These are phyloP conservation scores for Accipiter virgatus DNA, from an alignment of 2,113 vertebrate species.

Conservation along the genomic window DNA sequence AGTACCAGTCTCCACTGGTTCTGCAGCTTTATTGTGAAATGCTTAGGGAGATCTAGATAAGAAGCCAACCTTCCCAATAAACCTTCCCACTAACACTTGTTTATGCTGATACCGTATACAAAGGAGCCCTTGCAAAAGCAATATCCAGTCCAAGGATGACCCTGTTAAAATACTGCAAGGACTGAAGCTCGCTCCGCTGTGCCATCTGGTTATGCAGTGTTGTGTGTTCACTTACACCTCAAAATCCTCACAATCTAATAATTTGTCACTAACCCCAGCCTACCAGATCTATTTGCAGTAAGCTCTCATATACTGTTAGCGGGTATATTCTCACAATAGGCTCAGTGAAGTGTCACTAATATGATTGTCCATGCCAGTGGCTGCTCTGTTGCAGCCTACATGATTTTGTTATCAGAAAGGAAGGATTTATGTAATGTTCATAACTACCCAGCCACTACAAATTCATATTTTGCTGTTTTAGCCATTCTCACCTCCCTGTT, in stretches of 20 bases:
- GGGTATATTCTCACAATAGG: slow-evolving; percentile 35
- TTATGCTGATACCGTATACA: background rate
- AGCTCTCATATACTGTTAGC: background rate
- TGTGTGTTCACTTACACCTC: background rate
- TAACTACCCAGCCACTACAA: slow-evolving; percentile 16
- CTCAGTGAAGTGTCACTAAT: slow-evolving; percentile 39
- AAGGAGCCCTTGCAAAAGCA: background rate
- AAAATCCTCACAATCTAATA: background rate
- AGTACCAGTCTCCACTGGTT: slow-evolving; percentile 8
- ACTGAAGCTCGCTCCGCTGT: background rate
- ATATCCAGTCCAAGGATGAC: background rate
- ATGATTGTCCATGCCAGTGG: slow-evolving; percentile 52
- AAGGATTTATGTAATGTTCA: slow-evolving; percentile 35
- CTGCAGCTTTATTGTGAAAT: slow-evolving; percentile 36
- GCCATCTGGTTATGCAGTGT: background rate
- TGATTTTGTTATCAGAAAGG: slow-evolving; percentile 11
- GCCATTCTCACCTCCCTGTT: background rate
- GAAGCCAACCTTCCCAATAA: background rate
- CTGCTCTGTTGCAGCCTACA: slow-evolving; percentile 57
- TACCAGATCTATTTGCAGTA: background rate
- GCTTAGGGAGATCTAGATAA: slow-evolving; percentile 31
- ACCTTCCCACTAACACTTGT: background rate
- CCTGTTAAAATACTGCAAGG: background rate
- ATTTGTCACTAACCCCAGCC: slow-evolving; percentile 2
- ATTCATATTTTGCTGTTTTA: background rate